phyloP scores from a whole-genome alignment of 2,113 vertebrate genomes.

The Tachycineta bicolor region DNA sequence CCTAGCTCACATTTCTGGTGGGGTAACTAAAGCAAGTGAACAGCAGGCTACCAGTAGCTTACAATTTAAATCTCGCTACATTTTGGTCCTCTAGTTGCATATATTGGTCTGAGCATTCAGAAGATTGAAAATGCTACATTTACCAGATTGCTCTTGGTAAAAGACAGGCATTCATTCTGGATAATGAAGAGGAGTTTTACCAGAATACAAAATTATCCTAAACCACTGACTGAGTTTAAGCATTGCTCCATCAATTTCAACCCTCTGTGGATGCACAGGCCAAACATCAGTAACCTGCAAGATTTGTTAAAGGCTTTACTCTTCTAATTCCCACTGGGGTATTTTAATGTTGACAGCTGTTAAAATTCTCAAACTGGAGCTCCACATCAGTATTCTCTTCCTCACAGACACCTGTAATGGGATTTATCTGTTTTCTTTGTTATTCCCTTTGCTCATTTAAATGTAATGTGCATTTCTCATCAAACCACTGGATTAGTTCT shows the following conservation, averaged over 20 bases:
- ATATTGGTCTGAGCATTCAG: not conserved
- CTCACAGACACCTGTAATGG: constrained; percentile 69
- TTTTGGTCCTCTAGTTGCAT: not conserved
- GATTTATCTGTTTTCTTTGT: constrained; percentile 69
- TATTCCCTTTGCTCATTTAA: constrained; percentile 72
- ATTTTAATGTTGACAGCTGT: constrained; percentile 76
- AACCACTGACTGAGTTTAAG: constrained; percentile 38
- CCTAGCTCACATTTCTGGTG: not conserved
- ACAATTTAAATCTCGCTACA: not conserved
- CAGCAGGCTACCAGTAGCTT: not conserved
- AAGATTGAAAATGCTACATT: not conserved
- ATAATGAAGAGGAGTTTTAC: constrained; percentile 18
- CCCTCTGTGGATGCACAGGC: constrained; percentile 47
- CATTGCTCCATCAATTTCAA: constrained; percentile 56
- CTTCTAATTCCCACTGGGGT: constrained; percentile 57
- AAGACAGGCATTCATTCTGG: constrained; percentile 16
- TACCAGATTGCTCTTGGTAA: not conserved
- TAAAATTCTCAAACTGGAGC: constrained; percentile 66
- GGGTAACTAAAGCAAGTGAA: not conserved
- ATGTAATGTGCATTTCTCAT: constrained; percentile 62
- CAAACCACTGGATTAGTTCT: constrained; percentile 46
- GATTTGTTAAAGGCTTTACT: constrained; percentile 67
- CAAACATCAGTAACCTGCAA: constrained; percentile 63
- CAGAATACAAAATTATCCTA: constrained; percentile 48
- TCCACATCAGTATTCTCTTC: constrained; percentile 57